Base-by-base conservation (phyloP, 1,140 invertebrate genomes). In the Temnothorax curvispinosus region DNA sequence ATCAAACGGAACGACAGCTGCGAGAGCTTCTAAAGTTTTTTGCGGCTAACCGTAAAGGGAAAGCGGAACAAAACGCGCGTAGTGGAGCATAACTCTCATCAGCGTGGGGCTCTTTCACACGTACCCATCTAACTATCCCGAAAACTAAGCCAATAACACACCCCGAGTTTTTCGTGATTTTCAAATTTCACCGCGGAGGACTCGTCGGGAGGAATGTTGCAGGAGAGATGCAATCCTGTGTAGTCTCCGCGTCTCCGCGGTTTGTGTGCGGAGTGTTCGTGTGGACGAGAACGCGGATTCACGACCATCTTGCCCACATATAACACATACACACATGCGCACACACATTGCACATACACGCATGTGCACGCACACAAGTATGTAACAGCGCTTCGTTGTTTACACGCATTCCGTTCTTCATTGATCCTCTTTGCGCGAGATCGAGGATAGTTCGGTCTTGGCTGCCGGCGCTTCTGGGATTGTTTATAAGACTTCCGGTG, bases 401-500 rank as follows among this genome's bases (percentile, higher is more conserved):
- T 92, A 92, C 88, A 92, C 88, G 89, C 87, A 88, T 90, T 89
- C 80, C 82, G 81, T 92, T 89, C 91, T 50, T 76, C 91, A 90
- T 89, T 92, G 91, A 92, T 92, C 91, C 89, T 92, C 89, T 90
- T 90, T 91, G 86, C 75, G 54, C 60, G 71, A 77, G 35, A 58
- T 38, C 58, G 58, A 62, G 8, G 81, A 75, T 84, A 81, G 85
- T 85, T 88, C 41, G 77, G 58, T 88, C 69, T 67, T 71, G 86
- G 87, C 88, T 92, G 85, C 87, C 90, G 84, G 89, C 90, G 81
- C 87, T 91, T 88, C 84, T 88, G 87, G 89, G 89, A 90, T 93
- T 93, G 91, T 93, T 93, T 93, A 93, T 93, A 93, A 93, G 91
- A 93, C 92, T 93, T 93, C 89, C 88, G 91, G 87, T 87, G 76